These are phyloP conservation scores for Endotricha flammealis DNA, from an alignment of 2,888 invertebrate species.

Conservation along the genomic window DNA sequence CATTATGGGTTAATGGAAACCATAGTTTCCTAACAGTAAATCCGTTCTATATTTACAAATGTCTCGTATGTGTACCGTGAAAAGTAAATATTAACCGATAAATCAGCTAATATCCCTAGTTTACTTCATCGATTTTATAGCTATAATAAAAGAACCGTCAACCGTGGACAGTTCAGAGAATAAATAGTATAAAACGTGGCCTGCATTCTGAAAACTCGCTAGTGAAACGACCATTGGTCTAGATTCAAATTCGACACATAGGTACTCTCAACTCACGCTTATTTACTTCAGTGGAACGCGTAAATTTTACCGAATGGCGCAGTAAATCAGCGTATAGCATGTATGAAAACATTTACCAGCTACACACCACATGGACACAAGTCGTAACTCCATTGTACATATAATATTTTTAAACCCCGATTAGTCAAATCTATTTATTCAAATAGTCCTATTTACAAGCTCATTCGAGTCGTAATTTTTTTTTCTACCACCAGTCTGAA, in stretches of 20 bases:
- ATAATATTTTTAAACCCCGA: too few species aligned
- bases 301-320: conserved; percentile 42
- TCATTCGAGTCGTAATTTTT: too few species aligned
- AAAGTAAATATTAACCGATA: conserved; percentile 72
- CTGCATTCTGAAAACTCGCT: conserved; percentile 53
- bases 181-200: conserved; percentile 60
- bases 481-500: too few species aligned
- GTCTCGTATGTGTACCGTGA: conserved; percentile 56
- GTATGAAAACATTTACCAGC: conserved; percentile 23
- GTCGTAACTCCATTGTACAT: conserved; percentile 18
- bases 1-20: conserved; percentile 33
- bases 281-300: conserved; percentile 39
- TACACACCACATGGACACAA: conserved; percentile 16
- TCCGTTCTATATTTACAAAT: conserved; percentile 53
- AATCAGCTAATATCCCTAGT: conserved; percentile 67
- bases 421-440: too few species aligned
- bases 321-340: conserved; percentile 34
- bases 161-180: conserved; percentile 59
- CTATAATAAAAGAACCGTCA: conserved; percentile 74
- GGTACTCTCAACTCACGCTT: conserved; percentile 37
- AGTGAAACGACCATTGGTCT: conserved; percentile 50
- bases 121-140: conserved; percentile 64
- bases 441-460: too few species aligned
- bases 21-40: conserved; percentile 42
- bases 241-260: conserved; percentile 52